These are phyloP conservation scores for Brachirus orientalis DNA, from an alignment of 2,113 vertebrate genomes.

Conservation along the genomic window DNA sequence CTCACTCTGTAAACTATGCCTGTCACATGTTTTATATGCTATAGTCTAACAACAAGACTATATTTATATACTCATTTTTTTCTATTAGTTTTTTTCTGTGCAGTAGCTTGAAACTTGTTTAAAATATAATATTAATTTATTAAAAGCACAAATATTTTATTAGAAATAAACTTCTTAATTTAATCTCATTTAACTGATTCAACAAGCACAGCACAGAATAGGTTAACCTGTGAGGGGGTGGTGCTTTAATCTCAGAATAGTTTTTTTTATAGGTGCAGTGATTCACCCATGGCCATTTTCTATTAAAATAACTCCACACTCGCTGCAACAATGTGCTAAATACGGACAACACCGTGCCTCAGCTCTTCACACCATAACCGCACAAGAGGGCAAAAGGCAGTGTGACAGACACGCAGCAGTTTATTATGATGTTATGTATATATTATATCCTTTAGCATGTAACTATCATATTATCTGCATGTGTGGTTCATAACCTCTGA, in stretches of 20 bases:
- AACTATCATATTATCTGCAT: not conserved
- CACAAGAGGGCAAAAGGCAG: slow-evolving; percentile 16
- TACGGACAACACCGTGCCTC: slow-evolving; percentile 3
- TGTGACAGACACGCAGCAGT: not conserved
- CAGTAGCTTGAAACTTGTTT: too few species aligned
- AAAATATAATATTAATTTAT: too few species aligned
- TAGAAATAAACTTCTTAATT: not conserved
- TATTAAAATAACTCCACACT: slow-evolving; percentile 33
- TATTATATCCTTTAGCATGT: too few species aligned
- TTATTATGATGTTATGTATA: too few species aligned
- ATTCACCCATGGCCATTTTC: slow-evolving; percentile 47
- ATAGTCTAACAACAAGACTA: too few species aligned
- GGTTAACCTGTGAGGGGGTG: slow-evolving; percentile 58
- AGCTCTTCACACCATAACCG: not conserved
- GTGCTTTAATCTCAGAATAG: slow-evolving; percentile 42
- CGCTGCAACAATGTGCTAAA: slow-evolving; percentile 32
- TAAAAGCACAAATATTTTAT: too few species aligned
- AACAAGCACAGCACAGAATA: slow-evolving; percentile 30
- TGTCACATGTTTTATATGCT: too few species aligned
- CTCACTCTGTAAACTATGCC: too few species aligned
- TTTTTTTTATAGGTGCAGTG: slow-evolving; percentile 55
- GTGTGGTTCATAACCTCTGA: slow-evolving; percentile 1
- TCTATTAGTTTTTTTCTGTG: too few species aligned
- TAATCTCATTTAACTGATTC: slow-evolving; percentile 9
- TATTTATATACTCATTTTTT: too few species aligned